Conservation (phyloP, 1,140 invertebrate genomes). For the Scaptomyza graminum region DNA sequence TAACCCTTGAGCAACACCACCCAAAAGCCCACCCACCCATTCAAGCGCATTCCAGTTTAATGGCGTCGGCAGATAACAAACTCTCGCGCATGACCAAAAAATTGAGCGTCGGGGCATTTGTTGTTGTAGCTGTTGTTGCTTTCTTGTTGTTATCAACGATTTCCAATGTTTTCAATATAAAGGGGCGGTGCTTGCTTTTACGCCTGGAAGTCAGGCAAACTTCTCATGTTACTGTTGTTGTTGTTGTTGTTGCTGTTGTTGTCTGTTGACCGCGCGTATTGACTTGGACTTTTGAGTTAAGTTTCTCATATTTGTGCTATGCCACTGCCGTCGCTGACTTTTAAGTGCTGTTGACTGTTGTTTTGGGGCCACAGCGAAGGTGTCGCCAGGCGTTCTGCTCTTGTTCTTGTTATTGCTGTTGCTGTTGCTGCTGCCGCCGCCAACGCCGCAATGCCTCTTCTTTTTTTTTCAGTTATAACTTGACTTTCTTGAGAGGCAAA, state of each 20-base stretch:
- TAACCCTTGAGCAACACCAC: constrained; percentile 62
- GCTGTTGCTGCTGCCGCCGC: constrained; percentile 22
- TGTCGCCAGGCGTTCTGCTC: constrained; percentile 69
- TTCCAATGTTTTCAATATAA: constrained; percentile 82
- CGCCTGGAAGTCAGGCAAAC: constrained; percentile 48
- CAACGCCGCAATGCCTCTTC: constrained; percentile 6
- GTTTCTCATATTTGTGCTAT: constrained; percentile 78
- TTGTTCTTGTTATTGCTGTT: constrained; percentile 35
- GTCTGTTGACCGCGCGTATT: constrained; percentile 77
- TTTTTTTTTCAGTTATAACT: constrained; percentile 50
- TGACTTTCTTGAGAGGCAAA: constrained; percentile 51
- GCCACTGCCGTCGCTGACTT: constrained; percentile 65
- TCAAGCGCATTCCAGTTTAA: constrained; percentile 51
- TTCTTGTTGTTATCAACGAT: constrained; percentile 64
- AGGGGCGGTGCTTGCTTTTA: constrained; percentile 72
- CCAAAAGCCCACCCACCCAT: constrained; percentile 11
- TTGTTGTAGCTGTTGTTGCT: constrained; percentile 7
- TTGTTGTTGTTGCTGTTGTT: constrained; percentile 51
- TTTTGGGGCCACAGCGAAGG: constrained; percentile 77
- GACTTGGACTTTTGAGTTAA: constrained; percentile 82
- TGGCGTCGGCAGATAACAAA: constrained; percentile 69
- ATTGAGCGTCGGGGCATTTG: constrained; percentile 16
- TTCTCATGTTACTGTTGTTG: constrained; percentile 24
- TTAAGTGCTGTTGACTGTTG: constrained; percentile 82
- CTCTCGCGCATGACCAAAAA: constrained; percentile 63